Conservation (phyloP, 2,888 invertebrate genomes). For the Cyaniris semiargus region DNA sequence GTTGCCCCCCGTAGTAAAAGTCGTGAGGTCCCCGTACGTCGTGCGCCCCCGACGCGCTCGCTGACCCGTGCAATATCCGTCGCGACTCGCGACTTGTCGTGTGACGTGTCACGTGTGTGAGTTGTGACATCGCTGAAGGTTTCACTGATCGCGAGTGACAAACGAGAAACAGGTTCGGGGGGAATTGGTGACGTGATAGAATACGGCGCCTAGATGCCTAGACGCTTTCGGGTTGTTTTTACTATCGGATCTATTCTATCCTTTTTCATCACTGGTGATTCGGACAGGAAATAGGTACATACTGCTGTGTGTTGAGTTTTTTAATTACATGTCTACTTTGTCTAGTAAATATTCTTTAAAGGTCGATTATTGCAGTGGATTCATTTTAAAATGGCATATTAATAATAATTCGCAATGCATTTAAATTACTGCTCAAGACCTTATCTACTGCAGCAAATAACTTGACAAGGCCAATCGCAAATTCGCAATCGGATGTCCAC, state of each 20-base stretch:
- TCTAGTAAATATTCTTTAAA: too few species aligned
- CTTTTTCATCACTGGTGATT: background rate
- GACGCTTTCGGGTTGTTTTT: background rate
- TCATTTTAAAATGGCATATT: background rate
- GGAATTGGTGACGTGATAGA: background rate
- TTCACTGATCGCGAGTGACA: constrained; percentile 21
- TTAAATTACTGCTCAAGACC: background rate
- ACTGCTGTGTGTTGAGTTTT: too few species aligned
- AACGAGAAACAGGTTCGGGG: constrained; percentile 4
- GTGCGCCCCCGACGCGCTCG: constrained; percentile 36
- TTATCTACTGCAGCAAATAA: background rate
- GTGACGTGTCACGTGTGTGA: too few species aligned
- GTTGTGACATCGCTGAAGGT: constrained; percentile 7
- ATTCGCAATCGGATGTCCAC: background rate
- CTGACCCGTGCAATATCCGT: constrained; percentile 47
- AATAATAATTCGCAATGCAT: too few species aligned
- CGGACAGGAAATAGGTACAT: too few species aligned
- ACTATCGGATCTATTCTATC: background rate
- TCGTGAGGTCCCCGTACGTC: constrained; percentile 16
- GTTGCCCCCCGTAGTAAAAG: constrained; percentile 23
- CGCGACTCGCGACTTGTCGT: constrained; percentile 41
- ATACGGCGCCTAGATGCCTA: background rate
- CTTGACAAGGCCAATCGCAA: background rate
- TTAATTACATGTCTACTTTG: too few species aligned
- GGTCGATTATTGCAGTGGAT: too few species aligned